A percentile compares a stretch with the other conserved stretches of the same genome.
These are phyloP conservation scores for Gastrophysa polygoni DNA, from an alignment of 2,888 invertebrate genomes.

Conservation along the genomic window DNA sequence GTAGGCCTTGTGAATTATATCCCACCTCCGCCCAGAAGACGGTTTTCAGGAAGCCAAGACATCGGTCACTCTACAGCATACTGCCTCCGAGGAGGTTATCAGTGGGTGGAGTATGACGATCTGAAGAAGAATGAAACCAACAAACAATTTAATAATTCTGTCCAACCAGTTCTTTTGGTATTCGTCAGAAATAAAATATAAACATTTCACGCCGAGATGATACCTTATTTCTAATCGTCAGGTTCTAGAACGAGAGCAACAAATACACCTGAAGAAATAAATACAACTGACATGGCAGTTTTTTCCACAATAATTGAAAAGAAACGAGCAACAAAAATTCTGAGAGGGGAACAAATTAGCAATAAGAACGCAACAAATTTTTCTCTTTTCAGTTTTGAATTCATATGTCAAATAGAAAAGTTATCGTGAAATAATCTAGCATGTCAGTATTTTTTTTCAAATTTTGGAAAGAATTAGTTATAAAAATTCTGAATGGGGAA, in stretches of 20 bases:
- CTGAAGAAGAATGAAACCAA: not conserved
- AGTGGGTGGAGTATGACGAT: not conserved
- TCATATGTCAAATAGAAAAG: not conserved
- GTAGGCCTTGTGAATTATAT: not conserved
- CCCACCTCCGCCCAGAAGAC: not conserved
- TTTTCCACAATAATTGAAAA: too few relatives aligned
- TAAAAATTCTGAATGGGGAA: not conserved
- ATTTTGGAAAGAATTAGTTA: not conserved
- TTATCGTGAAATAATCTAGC: not conserved
- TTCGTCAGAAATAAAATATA: not conserved
- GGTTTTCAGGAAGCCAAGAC: not conserved
- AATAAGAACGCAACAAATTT: not conserved
- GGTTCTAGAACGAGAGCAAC: too few relatives aligned
- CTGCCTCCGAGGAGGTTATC: not conserved
- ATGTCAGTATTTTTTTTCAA: not conserved
- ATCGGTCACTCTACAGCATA: not conserved
- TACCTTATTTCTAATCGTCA: not conserved
- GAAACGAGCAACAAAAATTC: not conserved
- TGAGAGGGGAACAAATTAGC: not conserved
- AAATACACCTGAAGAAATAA: too few relatives aligned
- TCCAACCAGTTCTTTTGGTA: not conserved
- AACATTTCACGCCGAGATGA: not conserved
- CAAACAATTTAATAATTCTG: not conserved
- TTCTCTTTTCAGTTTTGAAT: not conserved
- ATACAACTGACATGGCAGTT: too few relatives aligned